Conservation (phyloP, 1,140 invertebrate genomes). For the Pseudomyrmex dendroicus region DNA sequence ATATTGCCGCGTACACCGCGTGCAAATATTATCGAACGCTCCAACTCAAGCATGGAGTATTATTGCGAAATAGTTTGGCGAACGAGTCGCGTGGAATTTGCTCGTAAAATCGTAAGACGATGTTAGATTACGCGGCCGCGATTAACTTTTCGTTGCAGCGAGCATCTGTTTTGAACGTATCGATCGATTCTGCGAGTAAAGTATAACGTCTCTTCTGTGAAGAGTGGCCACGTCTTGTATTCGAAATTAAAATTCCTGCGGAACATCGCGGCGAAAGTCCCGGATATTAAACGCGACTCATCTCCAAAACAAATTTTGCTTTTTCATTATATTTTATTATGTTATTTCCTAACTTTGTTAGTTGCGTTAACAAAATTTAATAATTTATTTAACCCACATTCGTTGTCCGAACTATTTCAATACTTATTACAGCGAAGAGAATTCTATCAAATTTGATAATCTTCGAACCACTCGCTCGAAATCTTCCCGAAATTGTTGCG, state of each 20-base stretch:
- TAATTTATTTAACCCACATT: not conserved
- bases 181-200: not conserved
- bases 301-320: not conserved
- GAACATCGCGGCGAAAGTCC: not conserved
- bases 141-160: constrained; percentile 43
- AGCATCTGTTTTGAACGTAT: constrained; percentile 30
- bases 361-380: too few species aligned
- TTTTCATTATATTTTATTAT: not conserved
- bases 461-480: not conserved
- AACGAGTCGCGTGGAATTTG: constrained; percentile 50
- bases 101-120: constrained; percentile 42
- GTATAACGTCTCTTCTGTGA: not conserved
- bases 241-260: constrained; percentile 35
- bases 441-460: not conserved
- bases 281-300: not conserved
- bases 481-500: not conserved
- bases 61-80: constrained; percentile 53
- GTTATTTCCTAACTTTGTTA: too few species aligned
- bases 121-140: constrained; percentile 8
- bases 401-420: not conserved
- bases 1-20: constrained; percentile 46
- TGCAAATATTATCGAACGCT: constrained; percentile 57
- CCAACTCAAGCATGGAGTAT: constrained; percentile 24
- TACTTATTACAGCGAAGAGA: not conserved
- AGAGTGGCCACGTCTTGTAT: not conserved